Conservation (phyloP, 2,888 invertebrate species). For the Thelaira solivaga region DNA sequence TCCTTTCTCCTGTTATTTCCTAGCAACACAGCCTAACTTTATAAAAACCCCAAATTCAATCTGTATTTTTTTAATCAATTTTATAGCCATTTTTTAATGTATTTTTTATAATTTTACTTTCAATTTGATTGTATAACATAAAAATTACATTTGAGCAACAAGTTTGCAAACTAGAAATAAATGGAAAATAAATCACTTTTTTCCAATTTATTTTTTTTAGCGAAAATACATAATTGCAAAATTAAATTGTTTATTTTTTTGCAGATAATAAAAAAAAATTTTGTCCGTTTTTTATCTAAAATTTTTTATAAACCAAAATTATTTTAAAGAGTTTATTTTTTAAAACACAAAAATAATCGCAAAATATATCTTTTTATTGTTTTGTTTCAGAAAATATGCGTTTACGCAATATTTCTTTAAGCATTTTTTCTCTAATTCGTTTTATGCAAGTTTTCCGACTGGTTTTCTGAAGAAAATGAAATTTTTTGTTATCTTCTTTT, state of each 20-base stretch:
- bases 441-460: neutral
- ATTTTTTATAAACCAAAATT: neutral
- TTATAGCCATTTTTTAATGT: neutral
- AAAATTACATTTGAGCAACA: slow-evolving; percentile 17
- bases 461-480: slow-evolving; percentile 1
- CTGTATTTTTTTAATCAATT: neutral
- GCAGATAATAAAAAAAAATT: too few relatives aligned
- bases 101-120: slow-evolving; percentile 35
- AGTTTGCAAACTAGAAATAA: neutral
- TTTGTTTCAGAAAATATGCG: slow-evolving; percentile 22
- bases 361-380: neutral
- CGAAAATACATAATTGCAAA: neutral
- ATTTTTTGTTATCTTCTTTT: neutral
- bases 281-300: neutral
- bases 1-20: neutral
- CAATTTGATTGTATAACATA: slow-evolving; percentile 26
- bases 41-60: neutral
- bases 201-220: slow-evolving; percentile 17
- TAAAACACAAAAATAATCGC: neutral
- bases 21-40: neutral
- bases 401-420: slow-evolving; percentile 40
- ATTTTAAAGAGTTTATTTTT: neutral
- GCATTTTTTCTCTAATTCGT: neutral
- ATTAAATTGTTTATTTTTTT: neutral
- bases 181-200: slow-evolving; percentile 29